phyloP scores from a whole-genome alignment of 2,113 vertebrate species.

The Plotosus lineatus region DNA sequence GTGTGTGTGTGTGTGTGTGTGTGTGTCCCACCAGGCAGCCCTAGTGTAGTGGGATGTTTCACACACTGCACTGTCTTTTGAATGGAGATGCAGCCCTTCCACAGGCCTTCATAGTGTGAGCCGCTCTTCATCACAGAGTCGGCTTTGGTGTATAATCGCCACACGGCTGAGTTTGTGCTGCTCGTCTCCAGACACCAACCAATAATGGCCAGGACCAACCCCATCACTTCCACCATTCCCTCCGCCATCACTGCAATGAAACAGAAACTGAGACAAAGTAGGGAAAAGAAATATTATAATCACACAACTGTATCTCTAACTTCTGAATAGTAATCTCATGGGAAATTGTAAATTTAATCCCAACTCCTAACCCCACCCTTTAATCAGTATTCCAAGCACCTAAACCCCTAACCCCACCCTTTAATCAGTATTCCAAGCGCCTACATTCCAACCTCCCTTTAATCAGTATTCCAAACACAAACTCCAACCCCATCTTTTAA shows the following conservation, averaged over 20 bases:
- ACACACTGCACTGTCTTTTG: slow-evolving; percentile 73
- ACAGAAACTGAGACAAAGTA: not conserved
- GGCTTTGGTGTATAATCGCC: slow-evolving; percentile 65
- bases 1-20: slow-evolving; percentile 3
- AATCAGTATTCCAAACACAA: no score
- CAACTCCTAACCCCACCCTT: not conserved
- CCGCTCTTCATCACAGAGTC: slow-evolving; percentile 62
- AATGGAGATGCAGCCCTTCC: slow-evolving; percentile 77
- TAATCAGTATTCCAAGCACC: no score
- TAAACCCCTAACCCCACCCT: not conserved
- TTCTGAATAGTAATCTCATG: not conserved
- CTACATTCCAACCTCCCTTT: no score
- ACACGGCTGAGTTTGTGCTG: slow-evolving; percentile 72
- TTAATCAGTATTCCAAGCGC: no score
- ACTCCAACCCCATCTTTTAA: no score
- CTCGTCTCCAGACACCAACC: slow-evolving; percentile 73
- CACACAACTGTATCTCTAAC: not conserved
- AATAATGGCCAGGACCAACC: slow-evolving; percentile 70
- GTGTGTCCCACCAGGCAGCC: slow-evolving; percentile 71
- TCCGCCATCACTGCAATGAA: slow-evolving; percentile 57
- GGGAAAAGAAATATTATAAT: not conserved
- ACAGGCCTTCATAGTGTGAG: slow-evolving; percentile 80
- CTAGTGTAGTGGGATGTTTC: slow-evolving; percentile 74
- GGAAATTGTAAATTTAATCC: not conserved
- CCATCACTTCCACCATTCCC: slow-evolving; percentile 66